Percentiles rank a stretch among this genome's conserved stretches.
Conservation (phyloP, 2,797 vertebrate genomes). For the Fratercula arctica region DNA sequence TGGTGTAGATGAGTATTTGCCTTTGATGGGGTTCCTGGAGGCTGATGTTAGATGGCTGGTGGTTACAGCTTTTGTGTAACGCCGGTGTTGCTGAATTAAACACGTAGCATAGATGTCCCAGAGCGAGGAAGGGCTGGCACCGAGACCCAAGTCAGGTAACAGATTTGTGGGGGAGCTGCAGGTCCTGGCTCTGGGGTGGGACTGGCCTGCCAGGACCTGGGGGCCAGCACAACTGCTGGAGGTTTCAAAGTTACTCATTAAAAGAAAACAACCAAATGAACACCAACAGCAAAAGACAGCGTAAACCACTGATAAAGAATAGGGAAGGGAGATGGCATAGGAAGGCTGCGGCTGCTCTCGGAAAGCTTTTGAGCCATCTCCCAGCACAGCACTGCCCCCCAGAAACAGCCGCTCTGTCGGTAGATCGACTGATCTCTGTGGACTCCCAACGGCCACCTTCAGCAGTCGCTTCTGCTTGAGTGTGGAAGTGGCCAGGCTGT, state of each 20-base stretch:
- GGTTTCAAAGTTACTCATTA: not conserved
- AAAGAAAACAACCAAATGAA: not conserved
- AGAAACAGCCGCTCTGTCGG: not conserved
- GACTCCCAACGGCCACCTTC: rapidly evolving
- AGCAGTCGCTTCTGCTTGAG: not conserved
- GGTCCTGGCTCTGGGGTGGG: not conserved
- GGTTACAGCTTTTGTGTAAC: not conserved
- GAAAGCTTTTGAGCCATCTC: not conserved
- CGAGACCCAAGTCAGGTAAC: not conserved
- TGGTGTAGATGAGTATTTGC: not conserved
- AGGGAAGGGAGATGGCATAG: not conserved
- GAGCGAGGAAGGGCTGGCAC: not conserved
- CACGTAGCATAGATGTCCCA: rapidly evolving
- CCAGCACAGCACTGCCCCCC: not conserved
- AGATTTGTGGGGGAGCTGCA: not conserved
- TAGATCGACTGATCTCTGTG: too few species aligned
- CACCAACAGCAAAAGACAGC: not conserved
- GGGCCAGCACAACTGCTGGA: not conserved
- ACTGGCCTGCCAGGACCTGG: not conserved
- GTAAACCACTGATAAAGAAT: not conserved
- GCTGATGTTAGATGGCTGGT: not conserved
- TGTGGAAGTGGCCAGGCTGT: not conserved
- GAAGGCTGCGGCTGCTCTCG: not conserved
- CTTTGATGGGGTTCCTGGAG: not conserved
- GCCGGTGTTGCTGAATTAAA: not conserved